A percentile compares a stretch with the other conserved stretches of the same genome.
These are phyloP conservation scores for Galeopterus variegatus DNA, from an alignment of 2,113 vertebrate species.

Conservation along the genomic window DNA sequence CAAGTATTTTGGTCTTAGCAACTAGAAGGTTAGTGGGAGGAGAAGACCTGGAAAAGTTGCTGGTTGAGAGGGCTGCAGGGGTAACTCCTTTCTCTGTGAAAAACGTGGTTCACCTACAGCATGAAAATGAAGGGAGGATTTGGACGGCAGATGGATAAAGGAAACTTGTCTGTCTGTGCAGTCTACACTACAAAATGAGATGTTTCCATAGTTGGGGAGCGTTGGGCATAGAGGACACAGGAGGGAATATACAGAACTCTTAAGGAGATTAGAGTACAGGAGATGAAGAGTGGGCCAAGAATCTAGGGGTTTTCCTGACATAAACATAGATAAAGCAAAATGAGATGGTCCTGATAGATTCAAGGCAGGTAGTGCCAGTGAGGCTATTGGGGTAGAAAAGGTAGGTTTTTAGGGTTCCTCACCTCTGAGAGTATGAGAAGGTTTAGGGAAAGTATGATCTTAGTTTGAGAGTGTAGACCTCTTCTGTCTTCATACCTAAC, in stretches of 20 bases:
- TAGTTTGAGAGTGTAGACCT: not conserved
- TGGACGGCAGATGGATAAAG: not conserved
- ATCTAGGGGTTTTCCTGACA: too few relatives aligned
- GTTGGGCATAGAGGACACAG: not conserved
- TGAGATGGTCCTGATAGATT: not conserved
- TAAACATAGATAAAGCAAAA: not conserved
- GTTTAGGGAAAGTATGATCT: too few relatives aligned
- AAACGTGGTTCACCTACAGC: too few relatives aligned
- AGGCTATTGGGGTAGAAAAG: not conserved
- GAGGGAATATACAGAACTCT: not conserved
- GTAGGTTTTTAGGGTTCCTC: not conserved
- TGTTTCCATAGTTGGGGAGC: not conserved
- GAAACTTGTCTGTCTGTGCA: too few relatives aligned
- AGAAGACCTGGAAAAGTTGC: not conserved
- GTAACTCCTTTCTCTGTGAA: not conserved
- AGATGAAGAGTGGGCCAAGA: not conserved
- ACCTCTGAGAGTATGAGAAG: not conserved
- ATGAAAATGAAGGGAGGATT: not conserved
- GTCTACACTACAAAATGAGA: not conserved
- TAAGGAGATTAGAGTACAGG: too few relatives aligned
- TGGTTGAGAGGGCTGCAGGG: not conserved
- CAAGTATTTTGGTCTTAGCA: not conserved
- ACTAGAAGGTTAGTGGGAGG: not conserved
- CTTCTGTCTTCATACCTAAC: not conserved
- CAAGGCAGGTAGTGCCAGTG: not conserved